Evolutionary conservation across 1,140 invertebrate species (phyloP).

Genomic region (Lepidurus couesii): DNA sequence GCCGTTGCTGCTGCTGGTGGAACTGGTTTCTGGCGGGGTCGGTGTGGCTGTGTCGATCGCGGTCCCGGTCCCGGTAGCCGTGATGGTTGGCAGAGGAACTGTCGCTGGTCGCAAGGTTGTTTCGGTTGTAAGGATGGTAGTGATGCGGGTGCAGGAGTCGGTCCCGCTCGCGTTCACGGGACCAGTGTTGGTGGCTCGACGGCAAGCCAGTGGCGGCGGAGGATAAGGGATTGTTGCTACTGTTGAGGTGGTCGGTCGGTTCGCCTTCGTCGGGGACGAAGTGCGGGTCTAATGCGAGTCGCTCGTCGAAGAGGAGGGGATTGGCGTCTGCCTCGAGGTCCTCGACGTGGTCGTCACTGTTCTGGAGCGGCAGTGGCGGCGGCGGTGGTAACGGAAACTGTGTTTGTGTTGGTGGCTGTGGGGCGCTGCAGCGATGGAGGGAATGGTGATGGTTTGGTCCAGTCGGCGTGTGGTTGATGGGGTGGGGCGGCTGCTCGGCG

Average conservation of each 20-base stretch:
- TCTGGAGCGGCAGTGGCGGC: neutral
- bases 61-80: neutral
- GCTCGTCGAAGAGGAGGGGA: neutral
- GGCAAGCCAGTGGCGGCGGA: neutral
- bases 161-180: constrained; percentile 6
- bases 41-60: too few relatives aligned
- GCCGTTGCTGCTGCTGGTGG: neutral
- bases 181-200: neutral
- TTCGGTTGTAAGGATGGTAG: neutral
- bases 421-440: neutral
- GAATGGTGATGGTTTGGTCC: neutral
- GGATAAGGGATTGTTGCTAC: neutral
- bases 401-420: neutral
- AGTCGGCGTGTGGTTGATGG: neutral
- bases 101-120: neutral
- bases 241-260: neutral
- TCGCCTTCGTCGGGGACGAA: constrained; percentile 12
- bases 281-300: neutral
- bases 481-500: neutral
- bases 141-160: constrained; percentile 10
- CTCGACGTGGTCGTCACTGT: neutral
- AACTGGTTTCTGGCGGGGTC: neutral
- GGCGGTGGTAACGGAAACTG: neutral
- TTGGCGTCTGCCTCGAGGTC: constrained; percentile 8
- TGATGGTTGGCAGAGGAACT: neutral